A percentile compares a stretch with the other conserved stretches of the same genome.
Conservation (phyloP, 2,888 invertebrate genomes). For the Heliconius aoede region DNA sequence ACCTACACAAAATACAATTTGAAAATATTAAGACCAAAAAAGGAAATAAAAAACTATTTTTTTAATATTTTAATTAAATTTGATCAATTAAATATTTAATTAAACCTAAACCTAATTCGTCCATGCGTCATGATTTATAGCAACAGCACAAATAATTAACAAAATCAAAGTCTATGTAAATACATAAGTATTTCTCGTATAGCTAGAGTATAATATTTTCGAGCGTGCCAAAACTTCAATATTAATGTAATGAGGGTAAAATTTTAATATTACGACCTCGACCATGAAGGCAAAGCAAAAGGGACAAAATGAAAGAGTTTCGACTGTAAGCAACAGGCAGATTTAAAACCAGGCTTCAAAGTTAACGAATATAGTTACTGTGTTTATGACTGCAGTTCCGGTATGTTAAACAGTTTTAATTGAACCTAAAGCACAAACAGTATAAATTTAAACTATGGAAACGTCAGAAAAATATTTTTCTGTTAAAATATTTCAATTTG, state of each 20-base stretch:
- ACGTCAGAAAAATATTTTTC: not conserved
- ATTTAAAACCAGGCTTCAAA: slow-evolving; percentile 39
- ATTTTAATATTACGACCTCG: slow-evolving; percentile 42
- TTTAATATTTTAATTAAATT: no score
- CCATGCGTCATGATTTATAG: not conserved
- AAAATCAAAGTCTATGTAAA: not conserved
- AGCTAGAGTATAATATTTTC: not conserved
- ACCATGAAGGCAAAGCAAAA: slow-evolving; percentile 38
- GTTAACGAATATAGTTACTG: slow-evolving; percentile 26
- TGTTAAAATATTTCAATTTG: not conserved
- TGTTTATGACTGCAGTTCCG: slow-evolving; percentile 35
- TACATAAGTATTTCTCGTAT: not conserved
- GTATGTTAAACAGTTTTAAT: slow-evolving; percentile 28
- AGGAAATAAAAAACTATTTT: not conserved
- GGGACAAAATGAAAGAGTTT: slow-evolving; percentile 36
- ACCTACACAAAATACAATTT: no score
- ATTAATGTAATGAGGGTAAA: slow-evolving; percentile 28
- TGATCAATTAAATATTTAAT: no score
- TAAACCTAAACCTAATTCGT: no score
- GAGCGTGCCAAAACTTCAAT: not conserved
- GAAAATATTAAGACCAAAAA: no score
- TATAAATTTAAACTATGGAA: slow-evolving; percentile 4
- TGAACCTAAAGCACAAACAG: slow-evolving; percentile 13
- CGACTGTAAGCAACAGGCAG: slow-evolving; percentile 43
- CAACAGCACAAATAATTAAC: not conserved